These are phyloP conservation scores for Phyllotreta cruciferae DNA, from an alignment of 2,888 invertebrate genomes.

Conservation along the genomic window DNA sequence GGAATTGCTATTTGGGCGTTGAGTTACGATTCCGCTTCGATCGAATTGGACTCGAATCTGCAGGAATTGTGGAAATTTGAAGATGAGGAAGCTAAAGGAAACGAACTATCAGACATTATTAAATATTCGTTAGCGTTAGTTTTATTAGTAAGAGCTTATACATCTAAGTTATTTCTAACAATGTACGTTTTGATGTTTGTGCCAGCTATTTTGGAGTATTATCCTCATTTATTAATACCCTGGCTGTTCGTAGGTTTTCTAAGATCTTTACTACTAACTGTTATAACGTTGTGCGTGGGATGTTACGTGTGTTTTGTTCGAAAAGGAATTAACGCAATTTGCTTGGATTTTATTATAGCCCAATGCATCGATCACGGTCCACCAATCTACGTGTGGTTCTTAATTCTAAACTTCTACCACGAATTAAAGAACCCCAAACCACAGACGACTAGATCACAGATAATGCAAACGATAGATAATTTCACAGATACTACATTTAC, in stretches of 20 bases:
- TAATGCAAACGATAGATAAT: conserved; percentile 22
- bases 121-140: too few species aligned
- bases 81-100: conserved; percentile 14
- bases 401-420: conserved; percentile 34
- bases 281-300: conserved; percentile 32
- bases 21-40: conserved; percentile 18
- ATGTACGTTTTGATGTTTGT: conserved; percentile 23
- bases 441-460: not conserved
- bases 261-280: conserved; percentile 36
- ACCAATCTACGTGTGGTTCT: conserved; percentile 40
- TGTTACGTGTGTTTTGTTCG: conserved; percentile 34
- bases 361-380: conserved; percentile 42
- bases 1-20: conserved; percentile 22
- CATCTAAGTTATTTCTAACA: conserved; percentile 21
- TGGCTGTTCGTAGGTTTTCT: conserved; percentile 41
- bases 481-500: conserved; percentile 25
- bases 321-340: conserved; percentile 36
- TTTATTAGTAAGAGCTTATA: conserved; percentile 22
- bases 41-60: conserved; percentile 18
- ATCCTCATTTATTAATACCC: conserved; percentile 38
- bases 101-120: conserved; percentile 7
- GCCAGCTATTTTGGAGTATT: conserved; percentile 23
- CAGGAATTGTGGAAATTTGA: conserved; percentile 27
- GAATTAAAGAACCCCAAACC: conserved; percentile 6
- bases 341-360: conserved; percentile 39